A percentile compares a stretch with the other conserved stretches of the same genome.
These are phyloP conservation scores for Drosophila mulleri DNA, from an alignment of 2,888 invertebrate species.

Conservation along the genomic window DNA sequence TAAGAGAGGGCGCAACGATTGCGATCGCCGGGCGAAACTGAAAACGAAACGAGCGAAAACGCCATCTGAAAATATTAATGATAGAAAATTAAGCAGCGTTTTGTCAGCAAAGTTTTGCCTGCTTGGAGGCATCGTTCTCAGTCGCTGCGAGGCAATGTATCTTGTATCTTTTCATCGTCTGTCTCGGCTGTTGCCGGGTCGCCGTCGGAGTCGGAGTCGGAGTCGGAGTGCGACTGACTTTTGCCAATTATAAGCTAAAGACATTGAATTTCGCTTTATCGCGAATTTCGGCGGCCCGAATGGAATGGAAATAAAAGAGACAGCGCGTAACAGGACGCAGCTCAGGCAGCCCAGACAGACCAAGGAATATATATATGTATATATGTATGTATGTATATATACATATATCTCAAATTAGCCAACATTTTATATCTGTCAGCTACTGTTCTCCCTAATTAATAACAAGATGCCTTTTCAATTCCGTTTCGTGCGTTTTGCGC, in stretches of 20 bases:
- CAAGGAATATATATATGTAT: conserved; percentile 23
- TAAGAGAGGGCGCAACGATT: conserved; percentile 38
- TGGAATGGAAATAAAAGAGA: conserved; percentile 62
- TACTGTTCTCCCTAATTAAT: conserved; percentile 85
- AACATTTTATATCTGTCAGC: conserved; percentile 85
- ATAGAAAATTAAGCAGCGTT: conserved; percentile 74
- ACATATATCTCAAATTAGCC: conserved; percentile 82
- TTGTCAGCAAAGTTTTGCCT: conserved; percentile 56
- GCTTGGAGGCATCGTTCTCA: conserved; percentile 16
- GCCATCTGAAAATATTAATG: conserved; percentile 74
- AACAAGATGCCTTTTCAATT: conserved; percentile 83
- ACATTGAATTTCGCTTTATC: conserved; percentile 81
- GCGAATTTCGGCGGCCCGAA: conserved; percentile 64
- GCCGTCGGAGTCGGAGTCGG: too few species aligned
- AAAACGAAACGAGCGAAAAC: conserved; percentile 31
- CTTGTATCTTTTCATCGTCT: conserved; percentile 61
- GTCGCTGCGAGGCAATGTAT: conserved; percentile 50
- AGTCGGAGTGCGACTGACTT: conserved; percentile 39
- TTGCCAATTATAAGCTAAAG: conserved; percentile 79
- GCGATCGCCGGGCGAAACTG: conserved; percentile 53
- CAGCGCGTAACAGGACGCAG: conserved; percentile 22
- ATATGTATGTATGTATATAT: conserved; percentile 58
- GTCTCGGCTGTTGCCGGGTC: conserved; percentile 20
- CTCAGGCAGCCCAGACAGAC: conserved; percentile 24
- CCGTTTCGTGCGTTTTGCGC: conserved; percentile 77